Base-by-base conservation (phyloP, 1,140 invertebrate genomes). In the Anastrepha ludens region DNA sequence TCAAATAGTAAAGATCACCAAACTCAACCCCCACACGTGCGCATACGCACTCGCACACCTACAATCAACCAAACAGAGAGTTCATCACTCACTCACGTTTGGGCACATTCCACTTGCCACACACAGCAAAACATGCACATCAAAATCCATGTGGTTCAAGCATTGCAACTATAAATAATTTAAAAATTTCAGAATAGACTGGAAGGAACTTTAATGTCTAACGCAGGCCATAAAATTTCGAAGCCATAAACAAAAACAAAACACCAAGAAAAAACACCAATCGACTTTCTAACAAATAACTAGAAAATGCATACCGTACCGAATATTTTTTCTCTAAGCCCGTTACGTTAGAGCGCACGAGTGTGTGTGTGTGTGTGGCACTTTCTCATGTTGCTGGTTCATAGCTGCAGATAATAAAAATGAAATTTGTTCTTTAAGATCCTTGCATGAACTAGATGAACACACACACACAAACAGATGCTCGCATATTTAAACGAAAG, bases 141-240 rank as follows among this genome's bases (percentile, higher is more conserved):
- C 15, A 29, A 50, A 7, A 81, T 11, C 47, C 17, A 8, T 7
- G 20, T 15, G 47, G 47, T 81, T 81, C 47, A 81, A 81, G n/a
- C 17, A 47, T 55, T 81, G 74, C 74, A 81, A 55, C 47, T 11
- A 81, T 81, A 81, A 81, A 81, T 81, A 81, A 55, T 81, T 81
- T 81, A 29, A 81, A 17, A 20, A 81, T 81, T 55, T 15, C 74
- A 41, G 74, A 55, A 70, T 47, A 81, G 74, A 50, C 74, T 20
- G 7, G 5, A 9, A 7, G n/a, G 17, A 67, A 39, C 60, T 74
- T 74, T 74, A 17, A 74, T 74, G 67, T 74, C 67, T 81, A 81
- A 55, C 74, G 74, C 17, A 55, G 13, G 47, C n/a, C 50, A 81
- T 55, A 81, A 81, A 50, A 81, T 55, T 47, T 17, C 7, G 50